phyloP scores from a whole-genome alignment of 2,888 invertebrate genomes.

The Dimorphilus gyrociliatus region DNA sequence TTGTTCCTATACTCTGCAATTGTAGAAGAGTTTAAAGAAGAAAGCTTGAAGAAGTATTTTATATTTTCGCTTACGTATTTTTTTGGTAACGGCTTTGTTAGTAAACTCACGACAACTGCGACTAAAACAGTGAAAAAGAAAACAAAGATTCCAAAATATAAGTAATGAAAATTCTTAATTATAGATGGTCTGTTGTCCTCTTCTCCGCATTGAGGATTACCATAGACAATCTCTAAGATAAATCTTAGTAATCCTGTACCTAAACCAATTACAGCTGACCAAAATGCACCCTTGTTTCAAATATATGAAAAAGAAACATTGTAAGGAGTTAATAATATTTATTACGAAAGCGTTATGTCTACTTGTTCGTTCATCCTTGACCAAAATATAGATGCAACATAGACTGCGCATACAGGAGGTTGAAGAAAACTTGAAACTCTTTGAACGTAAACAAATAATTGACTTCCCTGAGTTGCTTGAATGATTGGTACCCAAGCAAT shows the following conservation, averaged over 20 bases:
- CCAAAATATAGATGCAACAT: constrained; percentile 26
- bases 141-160: constrained; percentile 42
- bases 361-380: constrained; percentile 25
- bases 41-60: too few species aligned
- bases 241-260: constrained; percentile 39
- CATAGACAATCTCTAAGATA: constrained; percentile 39
- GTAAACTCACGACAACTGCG: constrained; percentile 34
- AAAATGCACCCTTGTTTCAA: constrained; percentile 42
- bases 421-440: constrained; percentile 28
- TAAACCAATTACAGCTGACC: constrained; percentile 41
- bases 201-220: constrained; percentile 32
- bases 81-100: constrained; percentile 38
- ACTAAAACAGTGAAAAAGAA: constrained; percentile 36
- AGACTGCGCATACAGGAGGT: constrained; percentile 29
- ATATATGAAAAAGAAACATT: constrained; percentile 1
- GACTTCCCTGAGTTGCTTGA: constrained; percentile 21
- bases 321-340: background rate
- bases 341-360: too few species aligned
- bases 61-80: constrained; percentile 35
- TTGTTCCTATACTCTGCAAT: too few species aligned
- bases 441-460: constrained; percentile 31
- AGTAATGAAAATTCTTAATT: constrained; percentile 29
- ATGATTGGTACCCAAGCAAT: constrained; percentile 31
- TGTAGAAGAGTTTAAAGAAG: too few species aligned
- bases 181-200: constrained; percentile 19